Base-by-base conservation (phyloP, 2,888 invertebrate genomes). In the Hyalella azteca region DNA sequence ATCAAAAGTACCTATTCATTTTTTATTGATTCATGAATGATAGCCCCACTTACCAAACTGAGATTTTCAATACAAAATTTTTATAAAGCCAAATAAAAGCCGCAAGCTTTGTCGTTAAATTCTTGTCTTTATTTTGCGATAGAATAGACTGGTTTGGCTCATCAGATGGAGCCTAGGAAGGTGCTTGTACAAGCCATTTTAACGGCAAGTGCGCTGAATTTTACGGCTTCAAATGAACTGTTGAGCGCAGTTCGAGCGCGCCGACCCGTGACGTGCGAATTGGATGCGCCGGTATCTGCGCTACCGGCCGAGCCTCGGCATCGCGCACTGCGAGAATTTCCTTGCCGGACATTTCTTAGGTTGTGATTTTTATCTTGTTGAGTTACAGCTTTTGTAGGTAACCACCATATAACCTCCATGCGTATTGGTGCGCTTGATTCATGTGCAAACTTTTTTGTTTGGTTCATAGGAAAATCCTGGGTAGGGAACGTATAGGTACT, bases 191-290 rank as follows among this genome's bases (percentile, higher is more conserved):
- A 36, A 2, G 36, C 66, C n/a, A 36, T 66, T 66, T 66, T 66
- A 36, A 66, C 36, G 66, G 66, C 66, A 66, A 39, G 66, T 66
- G 36, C 66, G 9, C 36, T 11, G 66, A 36, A 66, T 66, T 66
- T 66, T 66, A 66, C 66, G 32, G 66, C 29, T 66, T 7, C 66
- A 66, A 66, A 66, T 66, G 66, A 66, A 22, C 66, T 66, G 66
- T 66, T 66, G 36, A 66, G 36, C 32, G 39, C 66, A 7, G 29
- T 36, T n/a, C 36, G 22, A 36, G 13, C n/a, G 66, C 66, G 29
- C 7, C 39, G 66, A 66, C 66, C 66, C 66, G 66, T 66, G 66
- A 66, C 66, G 66, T 5, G 1, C 19, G 66, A 26, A 36, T 66
- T 19, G 66, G 36, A 15, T n/a, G 1, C 36, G 19, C 19, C 66